Evolutionary conservation across 2,797 vertebrate species (phyloP), one percentile per base, ranked within the genome.

Genomic region (Betta splendens): DNA sequence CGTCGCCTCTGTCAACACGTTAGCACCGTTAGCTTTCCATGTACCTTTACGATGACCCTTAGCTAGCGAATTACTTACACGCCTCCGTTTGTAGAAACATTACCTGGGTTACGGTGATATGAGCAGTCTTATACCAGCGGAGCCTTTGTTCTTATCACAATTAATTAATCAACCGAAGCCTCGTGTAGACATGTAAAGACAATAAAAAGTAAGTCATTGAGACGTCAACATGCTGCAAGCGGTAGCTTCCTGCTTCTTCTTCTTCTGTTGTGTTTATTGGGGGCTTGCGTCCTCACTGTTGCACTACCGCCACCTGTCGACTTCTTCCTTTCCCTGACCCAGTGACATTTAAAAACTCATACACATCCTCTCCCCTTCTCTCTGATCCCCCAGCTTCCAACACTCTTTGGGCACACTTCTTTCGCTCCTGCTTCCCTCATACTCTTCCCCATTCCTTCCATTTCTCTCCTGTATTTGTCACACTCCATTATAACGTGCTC

Each of bases 171-270:
- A 26, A 48, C 2, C 6, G 2, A 11, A 9, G 4, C 23, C 9
- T 1, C 2, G 1, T 1, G 10, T 1, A 3, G 5, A 22, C 1
- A 15, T 37, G 0, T 37, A 28, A 42, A 13, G 3, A 28, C 3
- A 10, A 9, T 13, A 60, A 50, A 44, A 11, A 1, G 5, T 2
- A 1, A 32, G 25, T 75, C 75, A 78, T 56, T 72, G 42, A 35
- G 7, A 7, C 3, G 42, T 58, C 43, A 0, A 50, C 85, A 60
- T 65, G 80, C 36, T 55, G 3, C 2, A 0, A 0, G 5, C 1
- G 48, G 60, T 4, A 29, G 64, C 72, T 11, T 74, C 86, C 87
- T n/a, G n/a, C n/a, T n/a, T n/a, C n/a, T n/a, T n/a, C n/a, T n/a
- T n/a, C n/a, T n/a, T n/a, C n/a, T n/a, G n/a, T n/a, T n/a, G n/a